phyloP scores from a whole-genome alignment of 2,888 invertebrate species.

The Nebria brevicollis region DNA sequence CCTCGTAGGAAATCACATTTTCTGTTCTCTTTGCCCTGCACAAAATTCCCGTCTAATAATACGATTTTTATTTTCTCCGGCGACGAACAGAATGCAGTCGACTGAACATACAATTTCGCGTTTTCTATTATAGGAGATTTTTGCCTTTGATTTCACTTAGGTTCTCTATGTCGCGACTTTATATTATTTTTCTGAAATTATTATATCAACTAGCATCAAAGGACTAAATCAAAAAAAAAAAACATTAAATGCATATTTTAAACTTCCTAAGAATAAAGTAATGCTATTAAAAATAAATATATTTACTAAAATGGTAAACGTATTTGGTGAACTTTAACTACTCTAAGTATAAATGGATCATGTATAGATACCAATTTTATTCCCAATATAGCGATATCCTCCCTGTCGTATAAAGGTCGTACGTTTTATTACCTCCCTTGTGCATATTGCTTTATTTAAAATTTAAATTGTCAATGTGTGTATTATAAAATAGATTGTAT shows the following conservation, averaged over 20 bases:
- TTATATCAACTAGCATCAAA: background rate
- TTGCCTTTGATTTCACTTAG: slow-evolving; percentile 26
- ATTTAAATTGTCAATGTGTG: slow-evolving; percentile 55
- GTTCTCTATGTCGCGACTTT: background rate
- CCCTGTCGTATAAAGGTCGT: slow-evolving; percentile 22
- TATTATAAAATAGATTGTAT: slow-evolving; percentile 55
- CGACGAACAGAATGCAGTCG: slow-evolving; percentile 30
- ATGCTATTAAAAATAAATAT: too few relatives aligned
- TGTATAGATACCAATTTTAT: background rate
- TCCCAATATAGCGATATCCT: background rate
- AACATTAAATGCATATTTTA: too few relatives aligned
- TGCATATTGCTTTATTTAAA: slow-evolving; percentile 48
- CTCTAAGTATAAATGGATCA: too few relatives aligned
- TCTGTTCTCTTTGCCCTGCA: slow-evolving; percentile 21
- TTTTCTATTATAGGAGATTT: slow-evolving; percentile 28
- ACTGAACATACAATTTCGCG: slow-evolving; percentile 33
- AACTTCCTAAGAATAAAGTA: too few relatives aligned
- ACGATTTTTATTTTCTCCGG: slow-evolving; percentile 34
- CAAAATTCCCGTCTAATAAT: slow-evolving; percentile 35
- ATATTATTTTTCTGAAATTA: background rate
- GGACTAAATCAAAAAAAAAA: background rate
- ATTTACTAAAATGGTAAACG: too few relatives aligned
- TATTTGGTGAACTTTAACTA: too few relatives aligned
- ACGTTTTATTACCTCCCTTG: background rate
- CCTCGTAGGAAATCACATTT: slow-evolving; percentile 30